Conservation (phyloP, 2,888 invertebrate species). For the Amblyteles armatorius region DNA sequence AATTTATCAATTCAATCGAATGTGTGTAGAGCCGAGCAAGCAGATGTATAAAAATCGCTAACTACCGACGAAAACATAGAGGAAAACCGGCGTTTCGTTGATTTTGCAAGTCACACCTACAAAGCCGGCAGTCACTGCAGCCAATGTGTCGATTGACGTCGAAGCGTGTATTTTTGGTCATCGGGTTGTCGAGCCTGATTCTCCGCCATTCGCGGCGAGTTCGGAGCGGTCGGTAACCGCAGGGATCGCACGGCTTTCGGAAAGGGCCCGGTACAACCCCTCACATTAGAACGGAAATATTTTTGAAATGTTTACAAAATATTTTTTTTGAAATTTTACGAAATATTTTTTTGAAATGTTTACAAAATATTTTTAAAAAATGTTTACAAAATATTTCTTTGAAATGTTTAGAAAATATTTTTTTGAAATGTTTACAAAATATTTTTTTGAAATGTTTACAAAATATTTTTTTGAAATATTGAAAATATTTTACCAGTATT, state of each 20-base stretch:
- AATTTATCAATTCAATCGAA: constrained; percentile 17
- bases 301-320: no score
- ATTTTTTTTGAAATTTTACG: no score
- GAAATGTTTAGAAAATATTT: no score
- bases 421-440: no score
- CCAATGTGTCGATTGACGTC: not conserved
- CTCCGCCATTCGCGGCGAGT: not conserved
- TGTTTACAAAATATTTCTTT: no score
- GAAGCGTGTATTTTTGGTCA: not conserved
- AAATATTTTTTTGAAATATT: no score
- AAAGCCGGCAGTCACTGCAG: not conserved
- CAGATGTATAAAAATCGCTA: constrained; percentile 4
- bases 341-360: no score
- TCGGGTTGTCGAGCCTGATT: not conserved
- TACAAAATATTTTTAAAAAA: no score
- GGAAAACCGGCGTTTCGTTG: constrained; percentile 52
- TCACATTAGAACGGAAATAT: no score
- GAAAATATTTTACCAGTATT: no score
- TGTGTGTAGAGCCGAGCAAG: not conserved
- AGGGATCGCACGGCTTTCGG: not conserved
- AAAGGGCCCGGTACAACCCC: not conserved
- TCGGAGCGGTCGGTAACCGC: not conserved
- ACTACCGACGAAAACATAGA: constrained; percentile 20
- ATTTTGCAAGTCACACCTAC: constrained; percentile 55
- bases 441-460: no score